Evolutionary conservation across 2,888 invertebrate genomes (phyloP).

Genomic region (Chrysolina americana): DNA sequence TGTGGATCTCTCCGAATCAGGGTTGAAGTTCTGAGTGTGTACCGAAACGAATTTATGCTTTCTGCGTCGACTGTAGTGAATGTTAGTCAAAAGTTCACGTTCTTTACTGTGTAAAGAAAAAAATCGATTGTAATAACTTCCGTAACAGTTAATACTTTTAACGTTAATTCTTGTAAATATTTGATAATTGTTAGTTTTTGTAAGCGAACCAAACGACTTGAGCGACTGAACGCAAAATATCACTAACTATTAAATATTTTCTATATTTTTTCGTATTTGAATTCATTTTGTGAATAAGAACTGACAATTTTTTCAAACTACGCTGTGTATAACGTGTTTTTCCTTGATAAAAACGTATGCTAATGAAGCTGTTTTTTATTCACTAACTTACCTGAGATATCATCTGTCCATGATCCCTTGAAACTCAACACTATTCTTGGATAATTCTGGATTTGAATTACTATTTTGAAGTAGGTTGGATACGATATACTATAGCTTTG

Average conservation of each 20-base stretch:
- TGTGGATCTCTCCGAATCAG: conserved; percentile 1
- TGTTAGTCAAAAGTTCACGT: conserved; percentile 27
- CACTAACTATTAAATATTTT: conserved; percentile 42
- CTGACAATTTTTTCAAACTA: conserved; percentile 49
- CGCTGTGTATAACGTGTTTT: conserved; percentile 36
- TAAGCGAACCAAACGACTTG: neutral
- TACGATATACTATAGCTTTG: too few relatives aligned
- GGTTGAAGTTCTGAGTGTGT: neutral
- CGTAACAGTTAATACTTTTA: conserved; percentile 34
- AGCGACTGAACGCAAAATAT: conserved; percentile 5
- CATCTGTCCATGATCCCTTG: too few relatives aligned
- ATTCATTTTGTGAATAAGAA: conserved; percentile 50
- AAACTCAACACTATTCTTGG: too few relatives aligned
- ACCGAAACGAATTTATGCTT: conserved; percentile 23
- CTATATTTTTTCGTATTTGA: conserved; percentile 46
- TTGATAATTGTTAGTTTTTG: conserved; percentile 15
- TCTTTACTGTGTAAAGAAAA: conserved; percentile 53
- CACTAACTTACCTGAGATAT: neutral
- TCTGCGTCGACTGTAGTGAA: conserved; percentile 33
- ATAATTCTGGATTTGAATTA: too few relatives aligned
- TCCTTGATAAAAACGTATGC: conserved; percentile 36
- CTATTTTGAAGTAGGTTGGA: too few relatives aligned
- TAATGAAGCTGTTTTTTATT: conserved; percentile 21
- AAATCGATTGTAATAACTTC: conserved; percentile 43
- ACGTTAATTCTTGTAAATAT: conserved; percentile 31